phyloP scores from a whole-genome alignment of 2,888 invertebrate genomes.

The Adelphocoris suturalis region DNA sequence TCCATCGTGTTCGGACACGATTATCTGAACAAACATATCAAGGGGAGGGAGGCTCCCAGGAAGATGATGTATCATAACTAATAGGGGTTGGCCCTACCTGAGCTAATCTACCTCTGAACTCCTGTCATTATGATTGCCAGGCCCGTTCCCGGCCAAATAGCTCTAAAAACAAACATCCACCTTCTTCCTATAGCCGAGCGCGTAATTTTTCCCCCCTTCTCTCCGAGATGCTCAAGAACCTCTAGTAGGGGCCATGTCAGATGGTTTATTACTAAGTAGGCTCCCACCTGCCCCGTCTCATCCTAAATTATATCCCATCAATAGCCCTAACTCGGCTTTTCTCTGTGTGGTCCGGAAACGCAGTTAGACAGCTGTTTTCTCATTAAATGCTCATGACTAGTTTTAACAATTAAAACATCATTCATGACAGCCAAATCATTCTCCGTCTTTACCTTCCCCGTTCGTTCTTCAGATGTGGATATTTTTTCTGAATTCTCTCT shows the following conservation, averaged over 20 bases:
- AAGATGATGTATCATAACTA: slow-evolving; percentile 67
- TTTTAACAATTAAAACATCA: slow-evolving; percentile 60
- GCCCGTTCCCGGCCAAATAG: slow-evolving; percentile 53
- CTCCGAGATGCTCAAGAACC: slow-evolving; percentile 46
- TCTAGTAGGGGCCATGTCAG: slow-evolving; percentile 62
- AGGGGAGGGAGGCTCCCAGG: neutral
- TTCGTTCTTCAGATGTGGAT: neutral
- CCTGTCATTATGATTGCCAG: slow-evolving; percentile 68
- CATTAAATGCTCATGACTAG: slow-evolving; percentile 61
- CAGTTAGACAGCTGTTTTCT: slow-evolving; percentile 66
- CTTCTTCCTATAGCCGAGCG: neutral
- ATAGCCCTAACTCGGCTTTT: slow-evolving; percentile 53
- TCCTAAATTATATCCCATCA: slow-evolving; percentile 67
- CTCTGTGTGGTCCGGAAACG: slow-evolving; percentile 69
- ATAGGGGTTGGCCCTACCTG: slow-evolving; percentile 67
- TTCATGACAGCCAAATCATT: slow-evolving; percentile 58
- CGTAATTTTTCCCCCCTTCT: slow-evolving; percentile 58
- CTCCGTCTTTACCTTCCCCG: neutral
- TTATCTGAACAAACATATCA: slow-evolving; percentile 63
- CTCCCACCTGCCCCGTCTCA: slow-evolving; percentile 67
- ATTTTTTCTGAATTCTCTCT: neutral
- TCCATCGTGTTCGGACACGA: slow-evolving; percentile 63
- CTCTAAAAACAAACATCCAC: slow-evolving; percentile 68
- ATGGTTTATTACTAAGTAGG: slow-evolving; percentile 70
- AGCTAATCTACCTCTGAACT: slow-evolving; percentile 68